Evolutionary conservation across 2,888 invertebrate species (phyloP).

Genomic region (Sicus ferrugineus): DNA sequence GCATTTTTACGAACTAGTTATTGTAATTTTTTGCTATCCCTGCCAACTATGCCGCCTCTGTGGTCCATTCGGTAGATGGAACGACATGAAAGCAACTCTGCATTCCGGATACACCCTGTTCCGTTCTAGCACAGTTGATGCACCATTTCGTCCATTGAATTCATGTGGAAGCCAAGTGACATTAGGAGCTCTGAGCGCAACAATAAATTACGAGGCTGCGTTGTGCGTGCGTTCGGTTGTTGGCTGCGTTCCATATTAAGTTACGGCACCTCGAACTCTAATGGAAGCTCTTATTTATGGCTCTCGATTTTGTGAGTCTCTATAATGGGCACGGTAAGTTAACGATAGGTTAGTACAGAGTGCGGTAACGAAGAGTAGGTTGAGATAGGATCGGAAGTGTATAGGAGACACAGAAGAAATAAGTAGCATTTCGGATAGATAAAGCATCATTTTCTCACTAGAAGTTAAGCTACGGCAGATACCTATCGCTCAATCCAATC

Average conservation of each 20-base stretch:
- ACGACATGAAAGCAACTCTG: neutral
- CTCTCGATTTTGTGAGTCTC: constrained; percentile 10
- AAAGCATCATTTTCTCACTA: too few species aligned
- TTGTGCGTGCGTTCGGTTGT: neutral
- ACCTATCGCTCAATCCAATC: too few species aligned
- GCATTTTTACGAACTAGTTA: too few species aligned
- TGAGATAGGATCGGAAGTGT: too few species aligned
- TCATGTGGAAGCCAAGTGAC: neutral
- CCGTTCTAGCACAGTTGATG: neutral
- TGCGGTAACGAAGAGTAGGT: too few species aligned
- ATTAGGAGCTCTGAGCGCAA: constrained; percentile 12
- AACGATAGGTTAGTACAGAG: too few species aligned
- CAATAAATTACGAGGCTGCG: constrained; percentile 23
- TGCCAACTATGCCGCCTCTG: too few species aligned
- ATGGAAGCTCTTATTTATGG: constrained; percentile 16
- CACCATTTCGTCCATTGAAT: constrained; percentile 23
- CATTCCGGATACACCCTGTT: neutral
- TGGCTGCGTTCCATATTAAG: constrained; percentile 21
- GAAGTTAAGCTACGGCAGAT: too few species aligned
- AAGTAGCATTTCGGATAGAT: too few species aligned
- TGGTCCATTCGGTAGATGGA: neutral
- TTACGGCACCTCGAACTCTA: constrained; percentile 1
- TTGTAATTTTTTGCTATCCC: too few species aligned
- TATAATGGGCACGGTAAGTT: too few species aligned
- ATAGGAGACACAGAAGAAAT: too few species aligned